These are phyloP conservation scores for Hormaphis cornu DNA, from an alignment of 1,140 invertebrate species.

Conservation along the genomic window DNA sequence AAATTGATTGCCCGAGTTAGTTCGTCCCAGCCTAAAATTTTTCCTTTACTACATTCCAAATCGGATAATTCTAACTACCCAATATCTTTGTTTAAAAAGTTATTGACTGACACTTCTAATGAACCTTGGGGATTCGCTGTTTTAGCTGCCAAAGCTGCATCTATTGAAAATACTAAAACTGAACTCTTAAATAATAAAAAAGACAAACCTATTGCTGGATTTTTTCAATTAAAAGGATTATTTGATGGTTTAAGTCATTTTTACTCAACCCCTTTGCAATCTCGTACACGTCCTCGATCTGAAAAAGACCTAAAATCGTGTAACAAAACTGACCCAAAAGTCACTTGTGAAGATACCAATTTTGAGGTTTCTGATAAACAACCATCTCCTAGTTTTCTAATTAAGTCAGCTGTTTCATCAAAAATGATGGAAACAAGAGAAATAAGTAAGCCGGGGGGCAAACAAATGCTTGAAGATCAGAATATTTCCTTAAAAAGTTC, in stretches of 20 bases:
- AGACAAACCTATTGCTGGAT: constrained; percentile 42
- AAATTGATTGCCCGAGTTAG: constrained; percentile 20
- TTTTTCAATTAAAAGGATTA: constrained; percentile 60
- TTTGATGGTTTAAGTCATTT: constrained; percentile 79
- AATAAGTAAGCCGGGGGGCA: constrained; percentile 39
- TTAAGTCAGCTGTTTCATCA: constrained; percentile 52
- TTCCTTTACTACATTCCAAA: constrained; percentile 15
- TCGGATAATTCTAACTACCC: constrained; percentile 1
- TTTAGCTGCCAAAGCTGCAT: constrained; percentile 43
- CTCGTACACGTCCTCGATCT: constrained; percentile 41
- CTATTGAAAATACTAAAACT: background rate
- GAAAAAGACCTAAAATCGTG: background rate
- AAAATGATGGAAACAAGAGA: constrained; percentile 51
- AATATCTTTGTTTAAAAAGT: constrained; percentile 6
- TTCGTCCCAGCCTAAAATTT: constrained; percentile 25
- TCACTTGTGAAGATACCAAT: background rate
- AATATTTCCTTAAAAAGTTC: constrained; percentile 20
- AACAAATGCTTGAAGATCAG: background rate
- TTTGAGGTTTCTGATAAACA: background rate
- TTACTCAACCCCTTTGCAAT: constrained; percentile 57
- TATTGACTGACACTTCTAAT: constrained; percentile 37
- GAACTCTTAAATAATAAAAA: background rate
- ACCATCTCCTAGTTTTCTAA: constrained; percentile 48
- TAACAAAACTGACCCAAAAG: background rate
- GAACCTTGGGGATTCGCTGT: constrained; percentile 71